Evolutionary conservation across 2,888 invertebrate species (phyloP).

Genomic region (Thysanoteuthis rhombus): DNA sequence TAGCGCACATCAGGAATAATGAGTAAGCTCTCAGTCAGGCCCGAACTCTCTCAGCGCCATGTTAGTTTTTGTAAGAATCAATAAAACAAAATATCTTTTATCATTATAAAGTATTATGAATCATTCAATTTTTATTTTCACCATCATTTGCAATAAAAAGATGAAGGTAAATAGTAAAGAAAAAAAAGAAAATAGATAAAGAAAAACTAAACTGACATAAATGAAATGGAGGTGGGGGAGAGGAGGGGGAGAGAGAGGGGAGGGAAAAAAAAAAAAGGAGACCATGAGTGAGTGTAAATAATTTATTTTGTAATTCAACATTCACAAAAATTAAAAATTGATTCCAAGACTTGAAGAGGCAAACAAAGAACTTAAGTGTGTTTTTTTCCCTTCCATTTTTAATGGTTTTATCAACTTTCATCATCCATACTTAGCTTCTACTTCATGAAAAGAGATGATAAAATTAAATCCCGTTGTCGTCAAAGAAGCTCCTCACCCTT

Average conservation of each 20-base stretch:
- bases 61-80: too few species aligned
- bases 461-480: background rate
- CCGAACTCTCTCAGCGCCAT: too few species aligned
- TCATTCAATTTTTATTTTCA: too few species aligned
- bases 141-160: too few species aligned
- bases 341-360: background rate
- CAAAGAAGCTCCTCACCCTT: background rate
- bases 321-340: background rate
- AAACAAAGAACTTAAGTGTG: background rate
- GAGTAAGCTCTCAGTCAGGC: too few species aligned
- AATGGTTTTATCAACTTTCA: background rate
- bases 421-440: background rate
- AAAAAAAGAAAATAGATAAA: too few species aligned
- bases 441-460: background rate
- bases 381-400: background rate
- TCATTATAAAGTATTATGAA: too few species aligned
- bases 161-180: too few species aligned
- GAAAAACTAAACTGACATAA: background rate
- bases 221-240: too few species aligned
- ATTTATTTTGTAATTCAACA: conserved; percentile 12
- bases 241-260: too few species aligned
- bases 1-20: too few species aligned
- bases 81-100: too few species aligned
- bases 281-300: background rate
- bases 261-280: background rate